phyloP scores from a whole-genome alignment of 2,888 invertebrate genomes.

The Acheta domesticus region DNA sequence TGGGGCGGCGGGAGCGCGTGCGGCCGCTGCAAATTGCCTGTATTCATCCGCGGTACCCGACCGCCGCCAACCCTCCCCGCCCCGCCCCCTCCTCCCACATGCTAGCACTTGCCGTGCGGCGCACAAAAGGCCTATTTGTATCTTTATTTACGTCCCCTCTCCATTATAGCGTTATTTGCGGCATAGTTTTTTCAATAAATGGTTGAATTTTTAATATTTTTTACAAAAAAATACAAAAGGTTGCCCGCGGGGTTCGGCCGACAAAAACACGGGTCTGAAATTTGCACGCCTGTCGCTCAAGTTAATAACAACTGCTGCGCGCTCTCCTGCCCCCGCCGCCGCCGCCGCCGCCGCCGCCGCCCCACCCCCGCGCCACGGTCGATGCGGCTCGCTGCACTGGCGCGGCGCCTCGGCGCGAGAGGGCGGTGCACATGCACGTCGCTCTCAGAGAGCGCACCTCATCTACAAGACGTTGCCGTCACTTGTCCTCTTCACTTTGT shows the following conservation, averaged over 20 bases:
- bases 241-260: constrained; percentile 4
- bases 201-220: constrained; percentile 2
- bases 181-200: constrained; percentile 1
- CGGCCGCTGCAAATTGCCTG: background rate
- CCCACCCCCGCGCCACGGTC: no score
- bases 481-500: no score
- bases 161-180: background rate
- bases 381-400: no score
- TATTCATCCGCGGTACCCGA: background rate
- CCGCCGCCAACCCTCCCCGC: background rate
- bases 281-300: constrained; percentile 18
- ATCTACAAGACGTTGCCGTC: no score
- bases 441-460: no score
- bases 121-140: background rate
- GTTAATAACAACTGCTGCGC: background rate
- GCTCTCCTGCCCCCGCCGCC: background rate
- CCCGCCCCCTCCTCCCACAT: background rate
- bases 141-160: background rate
- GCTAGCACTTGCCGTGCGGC: background rate
- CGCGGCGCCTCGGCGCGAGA: no score
- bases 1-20: background rate
- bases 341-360: background rate
- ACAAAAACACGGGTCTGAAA: constrained; percentile 12
- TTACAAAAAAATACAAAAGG: constrained; percentile 11
- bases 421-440: no score